Evolutionary conservation across 53 echinoderm and acorn worm genomes (phyloP).

Genomic region (Crossaster papposus): DNA sequence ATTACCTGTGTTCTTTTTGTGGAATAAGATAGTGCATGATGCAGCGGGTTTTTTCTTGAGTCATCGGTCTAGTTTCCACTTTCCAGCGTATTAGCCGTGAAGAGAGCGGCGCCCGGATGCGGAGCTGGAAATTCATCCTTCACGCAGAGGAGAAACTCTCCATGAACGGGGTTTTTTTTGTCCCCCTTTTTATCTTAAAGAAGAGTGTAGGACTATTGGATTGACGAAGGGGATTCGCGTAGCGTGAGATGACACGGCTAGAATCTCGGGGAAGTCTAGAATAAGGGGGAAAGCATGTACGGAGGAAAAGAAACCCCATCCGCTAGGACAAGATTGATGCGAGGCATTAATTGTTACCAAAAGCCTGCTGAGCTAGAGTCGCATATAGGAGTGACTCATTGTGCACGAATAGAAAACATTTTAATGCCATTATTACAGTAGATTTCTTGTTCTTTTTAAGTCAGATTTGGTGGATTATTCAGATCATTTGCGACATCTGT

Average conservation of each 20-base stretch:
- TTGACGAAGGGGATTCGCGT: background rate
- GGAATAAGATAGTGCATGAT: background rate
- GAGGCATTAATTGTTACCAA: background rate
- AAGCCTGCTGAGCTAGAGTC: background rate
- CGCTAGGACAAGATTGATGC: conserved; percentile 6
- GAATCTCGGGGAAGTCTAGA: background rate
- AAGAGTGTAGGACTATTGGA: background rate
- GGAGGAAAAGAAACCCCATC: background rate
- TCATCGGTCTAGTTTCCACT: background rate
- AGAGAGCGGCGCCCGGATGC: conserved; percentile 26
- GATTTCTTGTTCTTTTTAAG: too few species aligned
- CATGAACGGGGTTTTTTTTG: background rate
- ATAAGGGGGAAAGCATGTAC: background rate
- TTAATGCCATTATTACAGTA: background rate
- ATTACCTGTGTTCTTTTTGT: background rate
- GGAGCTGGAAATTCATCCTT: conserved; percentile 14
- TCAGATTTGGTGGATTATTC: too few species aligned
- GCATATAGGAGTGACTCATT: background rate
- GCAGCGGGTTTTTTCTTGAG: conserved; percentile 4
- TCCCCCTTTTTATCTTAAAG: background rate
- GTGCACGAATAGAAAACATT: background rate
- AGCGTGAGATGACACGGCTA: background rate
- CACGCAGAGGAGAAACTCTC: background rate
- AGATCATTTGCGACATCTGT: too few species aligned
- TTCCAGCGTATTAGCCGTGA: background rate